Evolutionary conservation across 2,113 vertebrate genomes (phyloP), one percentile per base, ranked within the genome.

Genomic region (Pogonocichla stellata): DNA sequence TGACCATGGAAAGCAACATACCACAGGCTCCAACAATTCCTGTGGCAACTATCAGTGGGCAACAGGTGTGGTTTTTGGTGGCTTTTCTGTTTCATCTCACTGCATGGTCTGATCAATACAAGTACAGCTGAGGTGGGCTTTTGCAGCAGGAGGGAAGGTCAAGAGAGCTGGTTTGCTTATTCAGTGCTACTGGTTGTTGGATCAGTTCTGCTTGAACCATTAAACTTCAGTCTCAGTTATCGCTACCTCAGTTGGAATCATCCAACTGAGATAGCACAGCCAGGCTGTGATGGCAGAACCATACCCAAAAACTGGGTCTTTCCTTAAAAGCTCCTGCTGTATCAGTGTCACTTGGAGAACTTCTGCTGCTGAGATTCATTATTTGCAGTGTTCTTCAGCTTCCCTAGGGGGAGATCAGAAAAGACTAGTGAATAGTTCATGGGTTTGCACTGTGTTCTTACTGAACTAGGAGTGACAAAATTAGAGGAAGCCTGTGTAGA

Each of bases 1-100:
- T 99, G 54, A 99, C 99, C 73, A 98, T 99, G 98, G 99, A 99
- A 91, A 99, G 98, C 98, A 99, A 91, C 89, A 99, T 99, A 47
- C 97, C 99, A 71, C 98, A 99, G 86, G 98, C 99, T 91, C 98
- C 98, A 29, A 98, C 99, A 62, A 99, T 99, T 96, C 99, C 99
- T 10, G 99, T 99, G 98, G 99, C 99, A 95, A 99, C 99, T 36
- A 99, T 99, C 98, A 99, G 99, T 94, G 98, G 99, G 91, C 99
- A 99, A 86, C 99, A 99, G 99, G 99, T 99, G 81, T 95, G 92
- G 0, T 9, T 14, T 61, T 18, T 33, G 14, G 4, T 16, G 12
- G 12, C 10, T 67, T 25, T 73, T 31, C 40, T 95, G 13, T 87
- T 96, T 33, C 47, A 86, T 26, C 48, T 92, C 79, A 33, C 51